Percentiles rank a stretch among this genome's conserved stretches.
Conservation (phyloP, 2,888 invertebrate species). For the Caenorhabditis sp. region DNA sequence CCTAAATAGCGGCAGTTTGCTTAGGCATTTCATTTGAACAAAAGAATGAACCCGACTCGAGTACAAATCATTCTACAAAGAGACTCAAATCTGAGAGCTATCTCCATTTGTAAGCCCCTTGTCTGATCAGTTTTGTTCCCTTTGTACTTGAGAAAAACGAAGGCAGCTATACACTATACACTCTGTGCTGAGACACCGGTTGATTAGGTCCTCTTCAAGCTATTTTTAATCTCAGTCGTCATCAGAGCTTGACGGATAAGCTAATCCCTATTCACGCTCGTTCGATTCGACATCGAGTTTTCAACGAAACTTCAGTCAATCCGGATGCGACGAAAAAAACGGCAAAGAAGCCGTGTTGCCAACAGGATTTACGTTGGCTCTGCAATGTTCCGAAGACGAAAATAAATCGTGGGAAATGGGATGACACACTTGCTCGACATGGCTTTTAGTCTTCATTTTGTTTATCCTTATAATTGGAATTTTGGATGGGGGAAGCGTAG, state of each 20-base stretch:
- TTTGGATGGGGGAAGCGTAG: slow-evolving; percentile 40
- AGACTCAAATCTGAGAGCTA: too few relatives aligned
- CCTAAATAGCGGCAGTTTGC: not conserved
- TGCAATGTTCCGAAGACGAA: slow-evolving; percentile 49
- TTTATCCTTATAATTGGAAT: not conserved
- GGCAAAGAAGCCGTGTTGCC: slow-evolving; percentile 35
- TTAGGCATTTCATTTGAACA: not conserved
- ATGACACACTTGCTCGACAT: slow-evolving; percentile 48
- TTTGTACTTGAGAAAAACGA: slow-evolving; percentile 21
- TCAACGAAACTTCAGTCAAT: slow-evolving; percentile 47
- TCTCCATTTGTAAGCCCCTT: slow-evolving; percentile 1
- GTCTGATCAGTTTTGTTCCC: slow-evolving; percentile 23
- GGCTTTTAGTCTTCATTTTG: slow-evolving; percentile 27
- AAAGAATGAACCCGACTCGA: not conserved
- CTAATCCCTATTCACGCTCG: not conserved
- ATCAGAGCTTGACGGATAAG: not conserved
- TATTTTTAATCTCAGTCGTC: slow-evolving; percentile 40
- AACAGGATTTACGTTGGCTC: slow-evolving; percentile 39
- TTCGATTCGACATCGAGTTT: slow-evolving; percentile 3
- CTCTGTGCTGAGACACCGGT: not conserved
- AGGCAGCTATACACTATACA: slow-evolving; percentile 4
- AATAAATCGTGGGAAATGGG: slow-evolving; percentile 50
- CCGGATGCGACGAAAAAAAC: slow-evolving; percentile 1
- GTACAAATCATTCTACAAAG: not conserved
- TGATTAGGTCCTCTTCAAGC: slow-evolving; percentile 30